Conservation (phyloP, 2,888 invertebrate species). For the Sabellastarte sp. region DNA sequence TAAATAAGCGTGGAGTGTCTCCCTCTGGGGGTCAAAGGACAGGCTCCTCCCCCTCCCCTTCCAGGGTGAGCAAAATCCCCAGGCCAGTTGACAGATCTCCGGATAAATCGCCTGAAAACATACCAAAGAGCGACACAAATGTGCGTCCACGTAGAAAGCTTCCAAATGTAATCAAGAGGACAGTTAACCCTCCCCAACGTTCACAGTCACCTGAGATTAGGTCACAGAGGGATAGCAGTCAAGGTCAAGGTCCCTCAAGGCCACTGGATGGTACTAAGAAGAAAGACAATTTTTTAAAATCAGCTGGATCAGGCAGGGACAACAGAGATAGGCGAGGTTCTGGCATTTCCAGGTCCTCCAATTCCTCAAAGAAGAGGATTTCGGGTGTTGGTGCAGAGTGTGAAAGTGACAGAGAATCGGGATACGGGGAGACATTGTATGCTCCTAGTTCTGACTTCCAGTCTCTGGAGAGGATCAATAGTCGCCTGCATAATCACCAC, state of each 20-base stretch:
- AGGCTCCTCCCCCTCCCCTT: neutral
- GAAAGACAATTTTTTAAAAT: neutral
- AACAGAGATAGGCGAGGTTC: neutral
- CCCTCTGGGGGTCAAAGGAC: neutral
- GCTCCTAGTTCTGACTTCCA: constrained; percentile 1
- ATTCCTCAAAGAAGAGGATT: neutral
- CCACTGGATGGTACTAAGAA: neutral
- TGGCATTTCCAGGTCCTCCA: neutral
- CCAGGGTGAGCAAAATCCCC: neutral
- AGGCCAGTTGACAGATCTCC: neutral
- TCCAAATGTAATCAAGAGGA: neutral
- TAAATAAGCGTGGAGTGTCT: neutral
- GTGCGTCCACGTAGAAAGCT: neutral
- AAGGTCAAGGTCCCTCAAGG: too few relatives aligned
- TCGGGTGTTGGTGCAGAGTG: too few relatives aligned
- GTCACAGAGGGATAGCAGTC: too few relatives aligned
- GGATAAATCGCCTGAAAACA: neutral
- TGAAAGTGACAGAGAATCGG: constrained; percentile 20
- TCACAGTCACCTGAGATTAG: neutral
- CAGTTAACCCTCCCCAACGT: neutral
- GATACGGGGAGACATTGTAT: constrained; percentile 12
- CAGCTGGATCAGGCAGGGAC: neutral
- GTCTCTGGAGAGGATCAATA: neutral
- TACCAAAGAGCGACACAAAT: neutral
- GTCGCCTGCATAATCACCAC: neutral